A percentile compares a stretch with the other conserved stretches of the same genome.
Conservation (phyloP, 2,888 invertebrate genomes). For the Polymixis flavicincta region DNA sequence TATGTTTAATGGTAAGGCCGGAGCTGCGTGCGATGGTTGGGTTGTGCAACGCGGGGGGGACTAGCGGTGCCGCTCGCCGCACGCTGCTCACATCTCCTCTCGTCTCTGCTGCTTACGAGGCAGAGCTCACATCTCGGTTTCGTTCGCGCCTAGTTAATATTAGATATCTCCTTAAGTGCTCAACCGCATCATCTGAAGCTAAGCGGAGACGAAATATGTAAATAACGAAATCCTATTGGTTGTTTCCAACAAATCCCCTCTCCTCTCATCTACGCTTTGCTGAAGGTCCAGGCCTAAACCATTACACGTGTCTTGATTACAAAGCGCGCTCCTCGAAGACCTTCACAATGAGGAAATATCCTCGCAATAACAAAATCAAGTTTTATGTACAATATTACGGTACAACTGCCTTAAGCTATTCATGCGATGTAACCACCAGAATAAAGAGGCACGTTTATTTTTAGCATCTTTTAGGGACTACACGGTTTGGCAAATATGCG, state of each 20-base stretch:
- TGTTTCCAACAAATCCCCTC: background rate
- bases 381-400: background rate
- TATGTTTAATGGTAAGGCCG: too few species aligned
- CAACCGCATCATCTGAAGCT: background rate
- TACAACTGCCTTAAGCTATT: background rate
- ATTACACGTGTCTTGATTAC: background rate
- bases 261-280: background rate
- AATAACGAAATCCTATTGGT: background rate
- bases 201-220: background rate
- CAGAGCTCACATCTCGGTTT: background rate
- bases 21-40: too few species aligned
- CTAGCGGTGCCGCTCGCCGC: background rate
- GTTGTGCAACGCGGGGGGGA: background rate
- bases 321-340: background rate
- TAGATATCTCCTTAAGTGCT: background rate
- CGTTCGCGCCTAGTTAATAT: background rate
- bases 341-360: background rate
- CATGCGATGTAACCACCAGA: constrained; percentile 9
- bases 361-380: background rate
- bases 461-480: constrained; percentile 22
- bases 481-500: constrained; percentile 21
- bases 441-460: constrained; percentile 16
- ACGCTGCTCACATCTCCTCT: background rate
- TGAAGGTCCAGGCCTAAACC: background rate
- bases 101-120: background rate